Percentiles rank a stretch among this genome's conserved stretches.
These are phyloP conservation scores for Malacoraja senta DNA, from an alignment of 2,797 vertebrate species.

Conservation along the genomic window DNA sequence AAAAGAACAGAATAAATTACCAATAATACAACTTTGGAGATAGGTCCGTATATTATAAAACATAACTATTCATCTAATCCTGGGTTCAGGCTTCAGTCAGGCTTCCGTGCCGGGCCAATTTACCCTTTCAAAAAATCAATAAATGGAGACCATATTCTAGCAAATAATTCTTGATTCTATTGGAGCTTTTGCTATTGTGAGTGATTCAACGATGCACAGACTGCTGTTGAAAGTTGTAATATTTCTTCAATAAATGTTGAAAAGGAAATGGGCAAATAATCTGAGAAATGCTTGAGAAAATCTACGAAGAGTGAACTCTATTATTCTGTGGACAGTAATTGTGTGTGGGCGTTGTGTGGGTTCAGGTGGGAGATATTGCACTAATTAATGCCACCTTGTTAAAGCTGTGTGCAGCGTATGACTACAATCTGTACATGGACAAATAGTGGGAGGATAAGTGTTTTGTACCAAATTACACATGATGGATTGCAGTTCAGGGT, in stretches of 20 bases:
- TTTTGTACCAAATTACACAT: not conserved
- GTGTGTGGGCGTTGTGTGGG: not conserved
- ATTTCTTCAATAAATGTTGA: not conserved
- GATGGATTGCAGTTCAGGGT: not conserved
- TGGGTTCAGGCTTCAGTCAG: too few species aligned
- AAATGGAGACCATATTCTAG: too few species aligned
- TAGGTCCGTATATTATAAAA: too few species aligned
- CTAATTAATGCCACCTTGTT: not conserved
- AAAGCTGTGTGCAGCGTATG: not conserved
- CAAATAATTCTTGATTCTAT: too few species aligned
- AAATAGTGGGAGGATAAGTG: constrained; percentile 2
- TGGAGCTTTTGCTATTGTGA: not conserved
- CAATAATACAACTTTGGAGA: too few species aligned
- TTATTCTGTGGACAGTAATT: not conserved
- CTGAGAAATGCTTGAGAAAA: not conserved
- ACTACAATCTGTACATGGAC: not conserved
- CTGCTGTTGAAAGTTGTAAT: not conserved
- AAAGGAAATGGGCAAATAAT: not conserved
- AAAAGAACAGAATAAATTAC: too few species aligned
- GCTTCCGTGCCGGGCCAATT: too few species aligned
- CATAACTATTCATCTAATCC: too few species aligned
- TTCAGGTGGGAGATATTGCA: not conserved
- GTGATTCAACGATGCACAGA: not conserved
- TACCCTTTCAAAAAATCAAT: too few species aligned
- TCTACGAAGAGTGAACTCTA: not conserved